Evolutionary conservation across 2,888 invertebrate genomes (phyloP).

Genomic region (Apodemia duryi): DNA sequence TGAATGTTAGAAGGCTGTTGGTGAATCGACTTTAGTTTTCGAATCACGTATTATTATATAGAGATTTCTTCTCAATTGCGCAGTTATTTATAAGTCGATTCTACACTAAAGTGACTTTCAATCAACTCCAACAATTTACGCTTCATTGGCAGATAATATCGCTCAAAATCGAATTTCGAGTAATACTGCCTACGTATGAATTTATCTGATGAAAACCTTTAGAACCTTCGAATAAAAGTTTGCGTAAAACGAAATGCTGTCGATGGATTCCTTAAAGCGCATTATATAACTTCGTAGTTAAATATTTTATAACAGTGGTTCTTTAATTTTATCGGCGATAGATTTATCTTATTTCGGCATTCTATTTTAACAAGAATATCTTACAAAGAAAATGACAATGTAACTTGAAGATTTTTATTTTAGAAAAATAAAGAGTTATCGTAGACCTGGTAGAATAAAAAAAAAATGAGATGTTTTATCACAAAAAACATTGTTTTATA

Average conservation of each 20-base stretch:
- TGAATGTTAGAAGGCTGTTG: too few relatives aligned
- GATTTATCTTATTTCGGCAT: not conserved
- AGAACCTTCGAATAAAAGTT: not conserved
- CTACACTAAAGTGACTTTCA: not conserved
- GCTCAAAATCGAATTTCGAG: not conserved
- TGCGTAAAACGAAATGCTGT: not conserved
- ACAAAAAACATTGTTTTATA: too few relatives aligned
- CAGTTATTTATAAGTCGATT: not conserved
- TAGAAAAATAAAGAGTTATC: too few relatives aligned
- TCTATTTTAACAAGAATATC: not conserved
- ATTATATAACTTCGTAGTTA: not conserved
- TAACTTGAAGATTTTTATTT: too few relatives aligned
- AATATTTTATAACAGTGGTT: not conserved
- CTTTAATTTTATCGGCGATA: not conserved
- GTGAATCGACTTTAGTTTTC: too few relatives aligned
- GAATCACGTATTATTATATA: too few relatives aligned
- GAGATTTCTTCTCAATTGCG: not conserved
- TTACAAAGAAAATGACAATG: too few relatives aligned
- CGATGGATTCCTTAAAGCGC: not conserved
- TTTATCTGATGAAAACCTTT: constrained; percentile 1
- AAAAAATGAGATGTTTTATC: too few relatives aligned
- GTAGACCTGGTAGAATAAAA: too few relatives aligned
- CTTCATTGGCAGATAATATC: constrained; percentile 1
- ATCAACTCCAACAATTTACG: not conserved
- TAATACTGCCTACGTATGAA: not conserved